Base-by-base conservation (phyloP, 1,140 invertebrate genomes). In the Samia ricini region DNA sequence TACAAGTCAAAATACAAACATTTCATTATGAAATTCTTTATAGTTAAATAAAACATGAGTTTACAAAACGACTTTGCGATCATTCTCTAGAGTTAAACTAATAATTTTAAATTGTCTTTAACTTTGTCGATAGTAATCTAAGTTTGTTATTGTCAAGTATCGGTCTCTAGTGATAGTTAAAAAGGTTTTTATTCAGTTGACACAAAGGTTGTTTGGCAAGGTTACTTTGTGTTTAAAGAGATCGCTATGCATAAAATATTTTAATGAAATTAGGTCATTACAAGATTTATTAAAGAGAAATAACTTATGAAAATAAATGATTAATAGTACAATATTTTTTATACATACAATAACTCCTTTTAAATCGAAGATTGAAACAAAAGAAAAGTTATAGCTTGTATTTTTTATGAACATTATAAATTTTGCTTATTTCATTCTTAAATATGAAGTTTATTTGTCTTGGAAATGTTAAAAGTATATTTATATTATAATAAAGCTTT, bases 201-300 rank as follows among this genome's bases (percentile, higher is more conserved):
- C 72, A 66, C 60, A 74, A 77, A 85, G 83, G 83, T 71, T 78
- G 74, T 71, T 68, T 26, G n/a, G 69, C 81, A 83, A 85, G 81
- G 83, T 67, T 55, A 60, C 50, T 49, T 4, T 63, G n/a, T 33
- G 19, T 10, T 59, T 21, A 33, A 15, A 42, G 36, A 33, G 48
- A 51, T 33, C 50, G 50, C 50, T 63, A 63, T 52, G 20, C 6
- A 52, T 52, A 52, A 19, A 22, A 22, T 23, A 52, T 22, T 18
- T 51, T 51, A 51, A 51, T 51, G 49, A n/a, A 20, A 20, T 20
- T 51, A 21, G 21, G 49, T 51, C 26, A 29, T 5, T 12, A 2
- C 12, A 15, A 15, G 12, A 42, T 12, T 42, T 5, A 42, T 12
- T 42, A 42, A 7, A 42, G 10, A 29, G 26, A 29, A 29, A 29